Base-by-base conservation (phyloP, 2,888 invertebrate species). In the Spisula solida region DNA sequence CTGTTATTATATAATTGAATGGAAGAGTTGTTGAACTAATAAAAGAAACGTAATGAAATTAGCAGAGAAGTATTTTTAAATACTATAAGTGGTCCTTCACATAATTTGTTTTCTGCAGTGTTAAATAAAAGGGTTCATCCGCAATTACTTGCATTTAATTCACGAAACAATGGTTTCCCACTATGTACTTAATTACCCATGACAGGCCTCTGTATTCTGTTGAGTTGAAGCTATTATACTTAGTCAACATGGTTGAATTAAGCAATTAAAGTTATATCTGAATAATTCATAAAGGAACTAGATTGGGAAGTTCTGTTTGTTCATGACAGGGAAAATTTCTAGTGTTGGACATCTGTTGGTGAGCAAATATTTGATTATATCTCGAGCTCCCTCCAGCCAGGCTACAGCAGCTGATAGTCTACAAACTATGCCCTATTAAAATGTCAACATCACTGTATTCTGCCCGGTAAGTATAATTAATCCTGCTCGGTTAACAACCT, bases 221-320 rank as follows among this genome's bases (percentile, higher is more conserved):
- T 31, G 70, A 83, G 83, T 34, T 29, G 25, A 1, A 25, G 29
- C 25, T 18, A 85, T 85, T 41, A 85, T 85, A 78, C 78, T 34
- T 85, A 83, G 82, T 83, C 66, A 87, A 83, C 51, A 87, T 55
- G 70, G 55, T 51, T 79, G 85, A 85, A 70, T 81, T 51, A 85
- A 60, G 87, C 89, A 89, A 89, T 89, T 89, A 89, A 89, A 87
- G 82, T 55, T 85, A 81, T 82, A 55, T 87, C 75, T 89, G 87
- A 89, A 89, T 89, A 84, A 89, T 89, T 89, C 82, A 89, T 87
- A 85, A 18, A 8, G 55, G 8, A 78, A 55, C 78, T 51, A 31
- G 56, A 55, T 31, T 85, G 29, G 83, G 75, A 80, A 55, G n/a
- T 56, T 31, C 60, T 87, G 87, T 87, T 87, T 87, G 70, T 55